These are phyloP conservation scores for Pseudomugil gertrudae DNA, from an alignment of 2,797 vertebrate species.

Conservation along the genomic window DNA sequence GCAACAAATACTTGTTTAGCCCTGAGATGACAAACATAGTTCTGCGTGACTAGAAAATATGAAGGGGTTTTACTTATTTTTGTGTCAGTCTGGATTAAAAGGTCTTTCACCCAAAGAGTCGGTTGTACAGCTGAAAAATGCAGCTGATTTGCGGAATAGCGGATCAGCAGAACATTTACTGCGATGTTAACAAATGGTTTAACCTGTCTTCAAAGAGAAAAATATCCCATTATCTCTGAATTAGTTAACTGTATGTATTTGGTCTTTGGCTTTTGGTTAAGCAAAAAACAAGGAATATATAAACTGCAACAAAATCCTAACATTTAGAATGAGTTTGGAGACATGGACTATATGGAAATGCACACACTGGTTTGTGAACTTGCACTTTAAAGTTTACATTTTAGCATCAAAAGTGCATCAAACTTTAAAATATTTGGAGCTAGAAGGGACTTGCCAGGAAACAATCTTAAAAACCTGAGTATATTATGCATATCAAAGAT, in stretches of 20 bases:
- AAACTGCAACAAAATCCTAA: not conserved
- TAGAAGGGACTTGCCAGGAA: not conserved
- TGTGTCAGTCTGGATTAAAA: slow-evolving; percentile 1
- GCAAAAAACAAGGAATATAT: not conserved
- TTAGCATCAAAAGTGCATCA: not conserved
- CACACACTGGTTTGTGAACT: not conserved
- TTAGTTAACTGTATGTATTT: not conserved
- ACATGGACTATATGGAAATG: not conserved
- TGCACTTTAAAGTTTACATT: not conserved
- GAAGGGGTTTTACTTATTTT: slow-evolving; percentile 4
- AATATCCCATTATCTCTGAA: not conserved
- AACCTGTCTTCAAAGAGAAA: not conserved
- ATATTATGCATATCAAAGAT: not conserved
- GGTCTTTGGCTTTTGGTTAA: not conserved
- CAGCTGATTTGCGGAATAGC: not conserved
- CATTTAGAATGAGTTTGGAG: not conserved
- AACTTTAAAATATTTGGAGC: not conserved
- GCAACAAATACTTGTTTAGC: slow-evolving; percentile 40
- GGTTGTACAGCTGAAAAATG: slow-evolving; percentile 9
- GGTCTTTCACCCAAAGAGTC: slow-evolving; percentile 1
- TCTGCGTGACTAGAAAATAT: slow-evolving; percentile 29
- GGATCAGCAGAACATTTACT: not conserved
- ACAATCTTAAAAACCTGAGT: not conserved
- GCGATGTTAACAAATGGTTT: slow-evolving; percentile 11
- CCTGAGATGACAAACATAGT: slow-evolving; percentile 45